Base-by-base conservation (phyloP, 2,113 vertebrate genomes). In the Pterocles gutturalis region DNA sequence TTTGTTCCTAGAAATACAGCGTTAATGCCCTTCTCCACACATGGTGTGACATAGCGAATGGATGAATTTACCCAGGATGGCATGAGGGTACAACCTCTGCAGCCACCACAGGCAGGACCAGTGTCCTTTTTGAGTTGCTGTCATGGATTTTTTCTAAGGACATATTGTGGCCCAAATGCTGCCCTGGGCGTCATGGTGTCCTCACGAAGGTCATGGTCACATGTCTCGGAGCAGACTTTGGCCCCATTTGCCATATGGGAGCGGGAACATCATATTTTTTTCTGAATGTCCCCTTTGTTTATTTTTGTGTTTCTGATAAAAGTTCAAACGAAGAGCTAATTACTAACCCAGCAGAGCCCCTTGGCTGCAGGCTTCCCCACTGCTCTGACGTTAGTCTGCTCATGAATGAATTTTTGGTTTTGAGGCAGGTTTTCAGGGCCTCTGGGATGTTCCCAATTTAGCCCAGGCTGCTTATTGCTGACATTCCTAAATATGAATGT, bases 181-280 rank as follows among this genome's bases (percentile, higher is more conserved):
- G 58, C 33, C 46, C 64, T 73, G 79, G 82, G 79, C 92, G 70
- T 55, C 46, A 0, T 1, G 53, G 7, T 51, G 70, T 87, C 91
- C 86, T 66, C 53, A 20, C 0, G 3, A 92, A 97, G 89, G 91
- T 95, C 94, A 5, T 2, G 41, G 21, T 69, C 94, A 92, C 89
- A 64, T 95, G 94, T 69, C 70, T 83, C 54, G 25, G 57, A 91
- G 93, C 96, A 97, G 96, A 61, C 70, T 87, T 95, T 93, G 95
- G 69, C 89, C 96, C 89, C 89, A 5, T 97, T 97, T 85, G 89
- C 92, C 96, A 97, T 91, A 90, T 96, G 96, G 96, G 92, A 96
- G 93, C 81, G 76, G 80, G 76, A 79, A 33, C 65, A 84, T 54
- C 43, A 1, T 43, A 4, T 19, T 84, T 94, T 45, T 51, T 38